Conservation (phyloP, 2,888 invertebrate genomes). For the Panzeria rudis region DNA sequence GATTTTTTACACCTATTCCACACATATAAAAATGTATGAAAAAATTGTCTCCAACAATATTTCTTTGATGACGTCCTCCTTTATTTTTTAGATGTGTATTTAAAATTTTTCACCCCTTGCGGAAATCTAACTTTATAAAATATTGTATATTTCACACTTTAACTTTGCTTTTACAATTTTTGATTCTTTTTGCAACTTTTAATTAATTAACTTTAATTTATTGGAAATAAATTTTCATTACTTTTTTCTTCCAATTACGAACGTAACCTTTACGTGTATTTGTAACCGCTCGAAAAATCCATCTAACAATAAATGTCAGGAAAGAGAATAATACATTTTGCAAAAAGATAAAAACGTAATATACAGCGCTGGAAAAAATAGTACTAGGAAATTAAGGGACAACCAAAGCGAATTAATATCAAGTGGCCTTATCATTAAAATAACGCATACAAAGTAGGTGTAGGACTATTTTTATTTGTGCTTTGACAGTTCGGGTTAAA, state of each 20-base stretch:
- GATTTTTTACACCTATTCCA: constrained; percentile 33
- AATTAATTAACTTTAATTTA: constrained; percentile 54
- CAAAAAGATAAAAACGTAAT: constrained; percentile 1
- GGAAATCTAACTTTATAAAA: constrained; percentile 16
- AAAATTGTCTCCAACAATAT: constrained; percentile 58
- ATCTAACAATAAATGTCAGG: constrained; percentile 63
- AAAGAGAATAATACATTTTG: constrained; percentile 48
- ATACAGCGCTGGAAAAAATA: constrained; percentile 8
- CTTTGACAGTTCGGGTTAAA: too few relatives aligned
- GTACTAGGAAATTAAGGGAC: not conserved
- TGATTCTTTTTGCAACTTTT: constrained; percentile 10
- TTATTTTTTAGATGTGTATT: constrained; percentile 42
- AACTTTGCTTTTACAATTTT: constrained; percentile 3
- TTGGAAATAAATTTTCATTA: constrained; percentile 42
- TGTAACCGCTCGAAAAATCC: constrained; percentile 69
- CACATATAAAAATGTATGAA: constrained; percentile 25
- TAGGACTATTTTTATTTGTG: too few relatives aligned
- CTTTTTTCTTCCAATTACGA: constrained; percentile 57
- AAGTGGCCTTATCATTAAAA: too few relatives aligned
- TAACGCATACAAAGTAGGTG: too few relatives aligned
- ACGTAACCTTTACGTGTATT: constrained; percentile 53
- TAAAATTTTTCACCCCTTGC: constrained; percentile 18
- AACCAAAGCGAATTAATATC: too few relatives aligned
- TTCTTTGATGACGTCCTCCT: constrained; percentile 70
- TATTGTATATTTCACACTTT: not conserved